Percentiles rank a stretch among this genome's conserved stretches.
phyloP scores from a whole-genome alignment of 2,113 vertebrate genomes.

The Hipposideros armiger region DNA sequence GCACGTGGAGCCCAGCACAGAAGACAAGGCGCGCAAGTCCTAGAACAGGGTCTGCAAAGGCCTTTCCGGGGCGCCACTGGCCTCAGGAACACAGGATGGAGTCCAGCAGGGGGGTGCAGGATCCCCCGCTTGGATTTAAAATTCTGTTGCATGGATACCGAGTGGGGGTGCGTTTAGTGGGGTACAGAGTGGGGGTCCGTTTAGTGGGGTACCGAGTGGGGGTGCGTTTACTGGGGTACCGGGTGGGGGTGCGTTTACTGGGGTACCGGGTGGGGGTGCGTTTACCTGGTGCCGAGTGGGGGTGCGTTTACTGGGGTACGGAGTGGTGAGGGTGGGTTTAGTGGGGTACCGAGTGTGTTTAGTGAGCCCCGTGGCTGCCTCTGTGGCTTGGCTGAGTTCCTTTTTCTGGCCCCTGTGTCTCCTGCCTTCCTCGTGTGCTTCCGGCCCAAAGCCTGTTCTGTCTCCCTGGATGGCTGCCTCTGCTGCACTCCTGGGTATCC shows the following conservation, averaged over 20 bases:
- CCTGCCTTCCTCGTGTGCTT: not conserved
- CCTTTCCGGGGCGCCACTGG: not conserved
- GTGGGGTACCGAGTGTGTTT: too few relatives aligned
- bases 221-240: too few relatives aligned
- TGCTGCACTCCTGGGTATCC: not conserved
- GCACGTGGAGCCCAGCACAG: not conserved
- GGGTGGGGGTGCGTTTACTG: too few relatives aligned
- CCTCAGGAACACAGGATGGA: not conserved
- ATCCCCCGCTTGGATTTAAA: not conserved
- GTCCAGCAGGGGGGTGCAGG: not conserved
- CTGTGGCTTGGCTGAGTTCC: not conserved
- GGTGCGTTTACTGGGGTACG: too few relatives aligned
- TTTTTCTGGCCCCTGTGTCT: not conserved
- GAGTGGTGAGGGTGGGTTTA: too few relatives aligned
- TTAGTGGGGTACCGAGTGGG: too few relatives aligned
- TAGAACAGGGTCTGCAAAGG: not conserved
- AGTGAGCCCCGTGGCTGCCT: not conserved
- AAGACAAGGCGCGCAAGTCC: rapidly evolving
- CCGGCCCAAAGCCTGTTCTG: not conserved
- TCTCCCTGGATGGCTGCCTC: not conserved
- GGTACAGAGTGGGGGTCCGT: too few relatives aligned
- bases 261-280: too few relatives aligned
- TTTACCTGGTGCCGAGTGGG: too few relatives aligned
- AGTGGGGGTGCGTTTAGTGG: too few relatives aligned
- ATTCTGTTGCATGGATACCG: not conserved